Evolutionary conservation across 2,797 vertebrate genomes (phyloP), one percentile per base, ranked within the genome.

Genomic region (Diplodus sargus): DNA sequence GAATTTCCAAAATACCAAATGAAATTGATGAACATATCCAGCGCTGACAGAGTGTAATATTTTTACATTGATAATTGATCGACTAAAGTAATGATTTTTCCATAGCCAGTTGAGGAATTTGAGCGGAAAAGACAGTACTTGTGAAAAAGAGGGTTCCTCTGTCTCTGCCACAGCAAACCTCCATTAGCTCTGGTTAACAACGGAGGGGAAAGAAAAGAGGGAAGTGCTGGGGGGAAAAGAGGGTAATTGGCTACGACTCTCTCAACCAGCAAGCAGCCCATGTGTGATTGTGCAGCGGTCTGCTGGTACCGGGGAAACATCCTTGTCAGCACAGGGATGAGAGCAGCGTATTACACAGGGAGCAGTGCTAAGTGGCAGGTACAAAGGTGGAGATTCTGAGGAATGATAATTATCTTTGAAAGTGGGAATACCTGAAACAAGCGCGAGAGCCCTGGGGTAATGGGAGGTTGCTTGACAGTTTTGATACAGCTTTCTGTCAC

Each of bases 241-340:
- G 65, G 63, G 52, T 90, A 91, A 89, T 91, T 90, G 89, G 70
- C 79, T 84, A 60, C 3, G 23, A 56, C 70, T 78, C 45, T 70
- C 54, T 43, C 42, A 59, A 47, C 62, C 68, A 59, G 75, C 58
- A 61, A 65, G 81, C 73, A 56, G 73, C 66, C 59, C 42, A 45
- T 49, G 68, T 82, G 78, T 76, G 76, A 69, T 65, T 80, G 76
- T 65, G 75, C 74, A 72, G 67, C 34, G 45, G 51, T 85, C 67
- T 63, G 28, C 82, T 68, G 65, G 53, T 72, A 57, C 69, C n/a
- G 80, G 34, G 83, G 84, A 90, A 89, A 89, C 72, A 57, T 81
- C 61, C 78, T 65, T 74, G 85, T 90, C 88, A 89, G 90, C 76
- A 77, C 62, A 53, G 30, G 48, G 70, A 69, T 45, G 83, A 82